Percentiles rank a stretch among this genome's conserved stretches.
These are phyloP conservation scores for Biston betularia DNA, from an alignment of 2,888 invertebrate species.

Conservation along the genomic window DNA sequence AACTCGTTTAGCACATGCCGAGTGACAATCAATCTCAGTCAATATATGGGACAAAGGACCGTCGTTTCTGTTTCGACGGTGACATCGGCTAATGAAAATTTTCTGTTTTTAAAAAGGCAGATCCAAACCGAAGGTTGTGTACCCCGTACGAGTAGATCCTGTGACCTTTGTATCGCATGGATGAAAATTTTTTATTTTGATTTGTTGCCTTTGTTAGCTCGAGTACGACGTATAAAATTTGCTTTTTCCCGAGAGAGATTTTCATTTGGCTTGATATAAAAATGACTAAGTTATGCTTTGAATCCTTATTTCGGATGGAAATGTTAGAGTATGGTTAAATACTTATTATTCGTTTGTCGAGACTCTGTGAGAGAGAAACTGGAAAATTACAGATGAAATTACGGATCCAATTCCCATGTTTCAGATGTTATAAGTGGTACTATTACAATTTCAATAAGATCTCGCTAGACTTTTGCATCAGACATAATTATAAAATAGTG, in stretches of 20 bases:
- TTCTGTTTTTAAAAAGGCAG: constrained; percentile 53
- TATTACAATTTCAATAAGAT: too few relatives aligned
- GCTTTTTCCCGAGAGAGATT: constrained; percentile 28
- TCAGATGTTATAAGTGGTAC: too few relatives aligned
- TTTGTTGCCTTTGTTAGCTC: constrained; percentile 35
- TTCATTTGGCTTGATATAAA: constrained; percentile 29
- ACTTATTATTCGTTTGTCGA: too few relatives aligned
- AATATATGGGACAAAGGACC: constrained; percentile 80
- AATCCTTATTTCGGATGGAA: not conserved
- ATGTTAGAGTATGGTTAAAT: not conserved
- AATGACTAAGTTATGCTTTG: constrained; percentile 26
- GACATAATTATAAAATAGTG: too few relatives aligned
- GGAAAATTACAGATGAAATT: too few relatives aligned
- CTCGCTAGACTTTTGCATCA: too few relatives aligned
- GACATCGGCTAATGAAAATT: constrained; percentile 71
- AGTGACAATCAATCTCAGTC: constrained; percentile 84
- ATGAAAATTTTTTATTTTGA: constrained; percentile 27
- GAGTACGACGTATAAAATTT: constrained; percentile 28
- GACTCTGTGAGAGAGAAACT: too few relatives aligned
- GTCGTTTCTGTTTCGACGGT: constrained; percentile 70
- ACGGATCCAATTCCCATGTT: too few relatives aligned
- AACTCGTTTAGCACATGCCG: constrained; percentile 81
- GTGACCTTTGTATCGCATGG: constrained; percentile 27
- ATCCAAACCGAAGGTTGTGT: constrained; percentile 29
- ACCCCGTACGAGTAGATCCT: constrained; percentile 21